Percentiles rank a stretch among this genome's conserved stretches.
Evolutionary conservation across 2,797 vertebrate species (phyloP).

Genomic region (Sebastes taczanowskii): DNA sequence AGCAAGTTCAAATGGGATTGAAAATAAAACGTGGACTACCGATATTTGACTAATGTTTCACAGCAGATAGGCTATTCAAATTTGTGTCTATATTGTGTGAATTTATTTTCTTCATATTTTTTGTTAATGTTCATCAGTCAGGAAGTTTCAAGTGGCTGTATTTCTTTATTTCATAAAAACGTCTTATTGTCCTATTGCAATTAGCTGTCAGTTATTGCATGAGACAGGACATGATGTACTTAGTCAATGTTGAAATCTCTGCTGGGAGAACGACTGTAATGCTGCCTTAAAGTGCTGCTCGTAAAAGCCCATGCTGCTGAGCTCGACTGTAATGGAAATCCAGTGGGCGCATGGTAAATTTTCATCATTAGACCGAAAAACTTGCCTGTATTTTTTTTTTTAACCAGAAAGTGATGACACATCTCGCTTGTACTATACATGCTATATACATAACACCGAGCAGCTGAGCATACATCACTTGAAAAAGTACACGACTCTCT

Average conservation of each 20-base stretch:
- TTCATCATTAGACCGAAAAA: neutral
- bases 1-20: neutral
- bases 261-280: neutral
- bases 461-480: too few relatives aligned
- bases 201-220: neutral
- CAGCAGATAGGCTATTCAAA: too few relatives aligned
- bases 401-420: neutral
- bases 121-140: neutral
- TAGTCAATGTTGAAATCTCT: neutral
- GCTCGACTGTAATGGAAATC: neutral
- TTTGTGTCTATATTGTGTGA: neutral
- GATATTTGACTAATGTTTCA: neutral
- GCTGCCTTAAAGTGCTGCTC: neutral
- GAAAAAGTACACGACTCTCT: neutral
- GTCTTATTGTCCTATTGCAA: neutral
- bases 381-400: neutral
- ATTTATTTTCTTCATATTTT: neutral
- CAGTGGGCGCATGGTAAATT: accelerated
- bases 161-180: neutral
- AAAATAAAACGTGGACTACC: neutral
- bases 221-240: slow-evolving; percentile 19
- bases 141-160: neutral
- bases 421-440: neutral
- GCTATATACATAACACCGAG: too few relatives aligned
- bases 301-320: neutral